Conservation (phyloP, 2,113 vertebrate species). For the Manacus vitellinus region DNA sequence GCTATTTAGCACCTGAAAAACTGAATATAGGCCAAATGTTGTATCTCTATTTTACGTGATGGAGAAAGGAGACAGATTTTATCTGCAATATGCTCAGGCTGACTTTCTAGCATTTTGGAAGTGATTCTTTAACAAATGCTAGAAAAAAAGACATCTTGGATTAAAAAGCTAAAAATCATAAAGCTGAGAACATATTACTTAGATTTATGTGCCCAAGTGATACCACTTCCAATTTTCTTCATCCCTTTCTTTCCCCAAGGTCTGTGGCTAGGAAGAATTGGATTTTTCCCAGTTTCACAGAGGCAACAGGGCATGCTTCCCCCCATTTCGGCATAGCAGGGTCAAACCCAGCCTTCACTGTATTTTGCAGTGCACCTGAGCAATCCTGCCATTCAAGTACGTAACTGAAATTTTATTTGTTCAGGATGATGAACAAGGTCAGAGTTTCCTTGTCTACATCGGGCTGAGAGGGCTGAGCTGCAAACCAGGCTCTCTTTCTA, state of each 20-base stretch:
- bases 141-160: conserved; percentile 46
- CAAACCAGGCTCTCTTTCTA: not conserved
- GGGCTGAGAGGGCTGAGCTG: not conserved
- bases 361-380: not conserved
- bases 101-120: conserved; percentile 69
- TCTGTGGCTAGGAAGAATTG: not conserved
- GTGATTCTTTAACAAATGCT: conserved; percentile 65
- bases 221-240: not conserved
- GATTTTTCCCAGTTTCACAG: not conserved
- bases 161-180: conserved; percentile 56
- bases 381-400: not conserved
- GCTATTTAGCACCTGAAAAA: conserved; percentile 68
- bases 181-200: conserved; percentile 57
- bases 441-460: not conserved
- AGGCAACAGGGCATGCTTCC: not conserved
- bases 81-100: conserved; percentile 69
- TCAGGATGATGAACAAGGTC: not conserved
- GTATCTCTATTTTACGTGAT: conserved; percentile 62
- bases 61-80: conserved; percentile 67
- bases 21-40: conserved; percentile 67
- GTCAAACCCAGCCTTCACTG: not conserved
- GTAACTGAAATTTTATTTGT: not conserved
- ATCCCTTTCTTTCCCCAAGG: not conserved
- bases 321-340: rapidly evolving
- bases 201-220: conserved; percentile 28